phyloP scores from a whole-genome alignment of 2,888 invertebrate species.

The Reticulitermes lucifugus region DNA sequence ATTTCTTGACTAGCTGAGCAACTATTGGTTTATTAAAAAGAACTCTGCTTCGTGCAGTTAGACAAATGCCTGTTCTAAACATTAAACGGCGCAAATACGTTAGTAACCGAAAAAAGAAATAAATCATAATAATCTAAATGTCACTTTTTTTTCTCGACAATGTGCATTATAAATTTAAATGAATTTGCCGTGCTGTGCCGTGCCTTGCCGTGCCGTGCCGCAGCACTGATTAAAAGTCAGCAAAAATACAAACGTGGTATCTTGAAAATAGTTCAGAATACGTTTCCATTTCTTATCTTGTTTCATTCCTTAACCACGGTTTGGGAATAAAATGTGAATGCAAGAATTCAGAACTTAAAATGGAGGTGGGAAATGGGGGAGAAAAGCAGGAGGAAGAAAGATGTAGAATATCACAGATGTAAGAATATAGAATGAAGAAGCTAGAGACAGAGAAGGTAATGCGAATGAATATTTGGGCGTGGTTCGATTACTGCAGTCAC shows the following conservation, averaged over 20 bases:
- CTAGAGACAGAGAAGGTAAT: background rate
- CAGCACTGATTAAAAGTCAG: background rate
- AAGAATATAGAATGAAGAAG: background rate
- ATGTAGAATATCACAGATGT: background rate
- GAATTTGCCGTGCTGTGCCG: background rate
- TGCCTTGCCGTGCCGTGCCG: background rate
- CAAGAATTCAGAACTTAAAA: background rate
- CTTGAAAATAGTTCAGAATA: background rate
- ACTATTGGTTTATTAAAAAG: too few relatives aligned
- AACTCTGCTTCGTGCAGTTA: too few relatives aligned
- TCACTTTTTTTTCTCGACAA: too few relatives aligned
- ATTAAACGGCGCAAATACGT: too few relatives aligned
- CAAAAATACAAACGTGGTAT: background rate
- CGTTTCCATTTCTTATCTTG: background rate
- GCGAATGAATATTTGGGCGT: background rate
- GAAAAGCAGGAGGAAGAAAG: background rate
- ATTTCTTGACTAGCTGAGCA: too few relatives aligned
- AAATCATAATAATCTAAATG: too few relatives aligned
- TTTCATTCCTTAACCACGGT: background rate
- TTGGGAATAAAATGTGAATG: background rate
- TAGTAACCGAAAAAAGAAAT: too few relatives aligned
- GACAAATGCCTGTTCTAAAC: too few relatives aligned
- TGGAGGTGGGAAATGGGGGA: background rate
- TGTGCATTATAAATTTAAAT: too few relatives aligned
- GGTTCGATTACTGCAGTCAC: conserved; percentile 20